phyloP scores from a whole-genome alignment of 2,113 vertebrate species.

The Climacteris rufus region DNA sequence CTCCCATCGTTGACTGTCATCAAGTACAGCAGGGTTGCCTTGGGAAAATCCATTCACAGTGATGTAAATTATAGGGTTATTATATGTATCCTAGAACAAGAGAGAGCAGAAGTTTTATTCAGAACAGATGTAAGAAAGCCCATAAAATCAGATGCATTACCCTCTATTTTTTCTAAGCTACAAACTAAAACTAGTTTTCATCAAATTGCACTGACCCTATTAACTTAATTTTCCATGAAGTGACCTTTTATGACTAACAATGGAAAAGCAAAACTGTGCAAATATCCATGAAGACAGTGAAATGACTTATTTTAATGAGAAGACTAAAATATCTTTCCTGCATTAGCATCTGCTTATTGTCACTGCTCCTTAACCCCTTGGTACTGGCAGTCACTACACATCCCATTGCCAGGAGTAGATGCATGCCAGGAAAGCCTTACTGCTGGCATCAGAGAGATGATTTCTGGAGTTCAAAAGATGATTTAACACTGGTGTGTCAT shows the following conservation, averaged over 20 bases:
- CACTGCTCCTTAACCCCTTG: conserved; percentile 69
- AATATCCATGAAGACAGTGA: conserved; percentile 78
- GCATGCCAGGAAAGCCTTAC: background rate
- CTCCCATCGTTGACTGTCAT: conserved; percentile 72
- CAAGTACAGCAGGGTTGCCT: conserved; percentile 72
- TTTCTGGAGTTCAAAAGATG: conserved; percentile 14
- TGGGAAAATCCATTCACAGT: conserved; percentile 87
- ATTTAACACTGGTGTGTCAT: background rate
- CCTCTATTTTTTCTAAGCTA: conserved; percentile 69
- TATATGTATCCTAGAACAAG: conserved; percentile 80
- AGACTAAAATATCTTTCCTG: conserved; percentile 73
- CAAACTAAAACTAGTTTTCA: conserved; percentile 76
- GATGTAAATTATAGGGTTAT: conserved; percentile 85
- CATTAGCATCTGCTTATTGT: conserved; percentile 72
- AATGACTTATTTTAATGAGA: conserved; percentile 78
- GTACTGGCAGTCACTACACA: background rate
- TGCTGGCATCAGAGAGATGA: conserved; percentile 13
- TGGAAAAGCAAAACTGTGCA: conserved; percentile 77
- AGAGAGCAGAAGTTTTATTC: conserved; percentile 72
- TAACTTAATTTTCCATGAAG: conserved; percentile 78
- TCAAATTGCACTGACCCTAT: conserved; percentile 79
- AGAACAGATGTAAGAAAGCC: conserved; percentile 69
- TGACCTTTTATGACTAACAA: conserved; percentile 80
- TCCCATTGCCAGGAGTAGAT: background rate
- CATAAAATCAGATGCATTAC: conserved; percentile 78